phyloP scores from a whole-genome alignment of 2,797 vertebrate species.

The Loriculus beryllinus region DNA sequence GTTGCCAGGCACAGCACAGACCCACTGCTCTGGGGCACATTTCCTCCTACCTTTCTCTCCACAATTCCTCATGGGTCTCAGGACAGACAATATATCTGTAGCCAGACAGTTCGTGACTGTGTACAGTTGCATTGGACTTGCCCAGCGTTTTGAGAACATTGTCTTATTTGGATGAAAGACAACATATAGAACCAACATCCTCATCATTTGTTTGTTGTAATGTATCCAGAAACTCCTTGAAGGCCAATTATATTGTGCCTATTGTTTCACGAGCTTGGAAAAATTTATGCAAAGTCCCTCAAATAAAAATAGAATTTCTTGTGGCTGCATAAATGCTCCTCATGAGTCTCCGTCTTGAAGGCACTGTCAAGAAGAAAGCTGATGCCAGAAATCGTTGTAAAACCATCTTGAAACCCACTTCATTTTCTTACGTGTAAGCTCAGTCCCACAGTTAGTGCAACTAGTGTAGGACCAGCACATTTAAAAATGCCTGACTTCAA shows the following conservation, averaged over 20 bases:
- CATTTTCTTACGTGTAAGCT: neutral
- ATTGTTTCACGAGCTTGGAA: constrained; percentile 30
- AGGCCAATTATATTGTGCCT: neutral
- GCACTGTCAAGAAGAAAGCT: neutral
- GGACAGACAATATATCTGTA: neutral
- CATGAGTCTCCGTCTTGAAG: neutral
- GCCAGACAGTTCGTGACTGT: neutral
- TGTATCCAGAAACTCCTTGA: neutral
- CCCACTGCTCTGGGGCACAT: neutral
- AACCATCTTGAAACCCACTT: neutral
- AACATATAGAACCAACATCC: neutral
- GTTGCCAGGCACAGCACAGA: neutral
- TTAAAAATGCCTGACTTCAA: neutral
- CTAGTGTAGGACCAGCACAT: neutral
- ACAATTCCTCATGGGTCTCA: neutral
- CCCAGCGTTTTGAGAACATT: neutral
- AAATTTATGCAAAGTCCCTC: neutral
- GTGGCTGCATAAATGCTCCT: neutral
- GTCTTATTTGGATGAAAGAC: constrained; percentile 4
- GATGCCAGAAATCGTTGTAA: neutral
- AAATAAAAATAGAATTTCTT: constrained; percentile 30
- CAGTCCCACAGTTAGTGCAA: neutral
- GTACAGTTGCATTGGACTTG: neutral
- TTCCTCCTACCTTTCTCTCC: neutral
- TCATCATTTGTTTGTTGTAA: neutral